These are phyloP conservation scores for Mustela nigripes DNA, from an alignment of 2,113 vertebrate species.

Conservation along the genomic window DNA sequence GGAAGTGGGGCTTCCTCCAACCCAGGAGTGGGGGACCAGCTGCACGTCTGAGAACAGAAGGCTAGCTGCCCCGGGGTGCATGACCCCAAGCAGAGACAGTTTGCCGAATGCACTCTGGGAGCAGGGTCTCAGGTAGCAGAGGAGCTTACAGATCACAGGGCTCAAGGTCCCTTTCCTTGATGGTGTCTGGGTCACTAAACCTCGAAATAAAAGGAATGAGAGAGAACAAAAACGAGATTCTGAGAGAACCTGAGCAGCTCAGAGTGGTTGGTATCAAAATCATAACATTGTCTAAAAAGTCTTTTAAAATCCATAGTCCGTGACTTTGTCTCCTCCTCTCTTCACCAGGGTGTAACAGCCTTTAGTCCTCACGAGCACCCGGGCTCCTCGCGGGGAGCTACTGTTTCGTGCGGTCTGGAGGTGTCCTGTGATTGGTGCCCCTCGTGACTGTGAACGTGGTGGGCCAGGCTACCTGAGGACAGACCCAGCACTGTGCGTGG, in stretches of 20 bases:
- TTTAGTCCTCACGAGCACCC: neutral
- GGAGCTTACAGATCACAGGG: neutral
- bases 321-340: neutral
- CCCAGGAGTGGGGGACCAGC: neutral
- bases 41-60: neutral
- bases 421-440: neutral
- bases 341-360: neutral
- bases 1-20: neutral
- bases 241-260: neutral
- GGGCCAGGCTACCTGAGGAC: neutral
- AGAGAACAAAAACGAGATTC: neutral
- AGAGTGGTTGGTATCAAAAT: neutral
- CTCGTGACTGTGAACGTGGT: neutral
- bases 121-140: neutral
- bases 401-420: neutral
- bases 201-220: neutral
- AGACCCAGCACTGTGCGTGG: too few relatives aligned
- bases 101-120: neutral
- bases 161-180: constrained; percentile 12
- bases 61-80: fast-evolving
- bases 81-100: fast-evolving
- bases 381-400: neutral
- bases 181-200: neutral
- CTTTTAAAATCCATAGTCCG: neutral
- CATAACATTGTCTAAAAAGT: neutral